These are phyloP conservation scores for Coptodon rendalli DNA, from an alignment of 2,113 vertebrate genomes.

Conservation along the genomic window DNA sequence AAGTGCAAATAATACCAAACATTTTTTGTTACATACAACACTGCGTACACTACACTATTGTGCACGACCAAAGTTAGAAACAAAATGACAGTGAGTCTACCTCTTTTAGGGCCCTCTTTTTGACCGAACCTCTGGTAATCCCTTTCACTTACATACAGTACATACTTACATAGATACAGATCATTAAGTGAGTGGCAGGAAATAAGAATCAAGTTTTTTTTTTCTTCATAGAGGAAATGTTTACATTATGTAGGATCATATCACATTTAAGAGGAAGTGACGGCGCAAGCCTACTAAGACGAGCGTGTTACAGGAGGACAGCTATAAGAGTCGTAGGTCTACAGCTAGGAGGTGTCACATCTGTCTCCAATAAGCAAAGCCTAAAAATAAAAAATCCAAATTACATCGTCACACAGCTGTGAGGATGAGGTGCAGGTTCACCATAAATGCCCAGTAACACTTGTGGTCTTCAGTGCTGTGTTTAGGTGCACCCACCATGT, in stretches of 20 bases:
- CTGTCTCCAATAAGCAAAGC: slow-evolving; percentile 14
- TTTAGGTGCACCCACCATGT: slow-evolving; percentile 38
- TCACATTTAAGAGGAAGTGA: slow-evolving; percentile 46
- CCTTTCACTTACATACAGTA: slow-evolving; percentile 57
- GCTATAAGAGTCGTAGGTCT: slow-evolving; percentile 42
- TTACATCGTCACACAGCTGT: background rate
- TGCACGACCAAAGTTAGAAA: slow-evolving; percentile 72
- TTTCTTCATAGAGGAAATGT: slow-evolving; percentile 1
- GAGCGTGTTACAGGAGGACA: slow-evolving; percentile 41
- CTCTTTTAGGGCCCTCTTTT: slow-evolving; percentile 69
- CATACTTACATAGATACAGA: slow-evolving; percentile 60
- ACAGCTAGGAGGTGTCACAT: slow-evolving; percentile 52
- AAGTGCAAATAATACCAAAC: slow-evolving; percentile 77
- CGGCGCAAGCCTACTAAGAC: slow-evolving; percentile 30
- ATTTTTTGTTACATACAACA: slow-evolving; percentile 70
- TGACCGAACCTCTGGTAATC: slow-evolving; percentile 40
- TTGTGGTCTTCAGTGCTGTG: slow-evolving; percentile 50
- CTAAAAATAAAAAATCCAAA: background rate
- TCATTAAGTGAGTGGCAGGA: slow-evolving; percentile 35
- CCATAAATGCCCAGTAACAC: slow-evolving; percentile 49
- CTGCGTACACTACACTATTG: slow-evolving; percentile 75
- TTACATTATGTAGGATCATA: slow-evolving; percentile 1
- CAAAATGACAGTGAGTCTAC: slow-evolving; percentile 76
- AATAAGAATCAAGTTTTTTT: background rate
- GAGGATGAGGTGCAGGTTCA: slow-evolving; percentile 18